A percentile compares a stretch with the other conserved stretches of the same genome.
Evolutionary conservation across 2,797 vertebrate species (phyloP).

Genomic region (Spondyliosoma cantharus): DNA sequence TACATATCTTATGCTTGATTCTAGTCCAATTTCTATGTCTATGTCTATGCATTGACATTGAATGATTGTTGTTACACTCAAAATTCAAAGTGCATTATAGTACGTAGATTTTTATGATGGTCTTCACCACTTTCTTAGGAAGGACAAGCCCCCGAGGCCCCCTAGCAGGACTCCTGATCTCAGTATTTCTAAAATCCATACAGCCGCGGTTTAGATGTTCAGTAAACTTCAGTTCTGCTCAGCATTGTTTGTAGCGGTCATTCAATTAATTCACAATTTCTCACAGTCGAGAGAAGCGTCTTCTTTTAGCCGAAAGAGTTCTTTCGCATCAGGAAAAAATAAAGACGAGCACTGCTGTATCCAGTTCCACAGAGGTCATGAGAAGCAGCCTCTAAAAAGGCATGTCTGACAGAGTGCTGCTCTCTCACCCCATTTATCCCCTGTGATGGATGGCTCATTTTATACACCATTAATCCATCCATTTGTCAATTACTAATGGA

Average conservation of each 20-base stretch:
- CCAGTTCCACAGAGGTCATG: constrained; percentile 55
- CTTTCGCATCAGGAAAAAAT: constrained; percentile 10
- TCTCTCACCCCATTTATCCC: constrained; percentile 71
- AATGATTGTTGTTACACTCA: too few species aligned
- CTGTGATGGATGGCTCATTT: constrained; percentile 78
- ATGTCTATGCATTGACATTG: too few species aligned
- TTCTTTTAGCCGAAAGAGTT: not conserved
- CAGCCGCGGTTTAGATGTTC: not conserved
- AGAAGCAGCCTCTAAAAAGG: constrained; percentile 50
- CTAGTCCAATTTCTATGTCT: too few species aligned
- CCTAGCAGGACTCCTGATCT: too few species aligned
- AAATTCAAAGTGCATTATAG: too few species aligned
- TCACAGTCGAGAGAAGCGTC: not conserved
- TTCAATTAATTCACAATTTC: not conserved
- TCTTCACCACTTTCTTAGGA: too few species aligned
- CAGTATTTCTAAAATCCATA: too few species aligned
- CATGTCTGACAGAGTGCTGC: constrained; percentile 53
- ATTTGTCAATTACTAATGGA: constrained; percentile 80
- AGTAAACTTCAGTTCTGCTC: not conserved
- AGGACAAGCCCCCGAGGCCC: too few species aligned
- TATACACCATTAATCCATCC: constrained; percentile 81
- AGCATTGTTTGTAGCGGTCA: not conserved
- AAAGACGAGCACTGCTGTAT: constrained; percentile 27
- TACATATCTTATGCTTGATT: too few species aligned
- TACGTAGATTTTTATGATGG: too few species aligned